Percentiles rank a stretch among this genome's conserved stretches.
phyloP scores from a whole-genome alignment of 2,888 invertebrate species.

The Erpobdella octoculata region DNA sequence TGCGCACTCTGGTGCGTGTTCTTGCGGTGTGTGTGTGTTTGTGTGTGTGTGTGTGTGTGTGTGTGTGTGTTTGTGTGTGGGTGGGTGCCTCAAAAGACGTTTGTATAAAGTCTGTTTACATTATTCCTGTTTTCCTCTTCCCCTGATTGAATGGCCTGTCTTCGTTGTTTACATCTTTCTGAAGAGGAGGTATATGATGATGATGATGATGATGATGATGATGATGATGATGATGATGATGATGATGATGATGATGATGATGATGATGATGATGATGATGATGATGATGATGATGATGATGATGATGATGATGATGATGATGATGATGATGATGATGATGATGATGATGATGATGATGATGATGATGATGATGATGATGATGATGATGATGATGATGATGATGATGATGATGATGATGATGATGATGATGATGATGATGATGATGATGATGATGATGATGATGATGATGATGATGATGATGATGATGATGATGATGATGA shows the following conservation, averaged over 20 bases:
- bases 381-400: constrained; percentile 28
- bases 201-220: not conserved
- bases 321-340: constrained; percentile 29
- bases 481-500: constrained; percentile 15
- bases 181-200: too few species aligned
- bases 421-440: constrained; percentile 24
- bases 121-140: too few species aligned
- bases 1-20: too few species aligned
- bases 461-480: not conserved
- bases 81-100: too few species aligned
- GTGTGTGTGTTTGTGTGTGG: too few species aligned
- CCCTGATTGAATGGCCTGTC: too few species aligned
- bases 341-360: constrained; percentile 30
- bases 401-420: constrained; percentile 27
- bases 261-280: constrained; percentile 26
- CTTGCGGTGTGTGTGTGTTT: too few species aligned
- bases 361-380: constrained; percentile 28
- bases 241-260: constrained; percentile 16
- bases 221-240: not conserved
- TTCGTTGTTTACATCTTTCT: too few species aligned
- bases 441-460: constrained; percentile 24
- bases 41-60: too few species aligned
- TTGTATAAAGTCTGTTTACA: too few species aligned
- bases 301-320: constrained; percentile 28
- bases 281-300: constrained; percentile 29